Evolutionary conservation across 2,797 vertebrate species (phyloP).

Genomic region (Cuculus canorus): DNA sequence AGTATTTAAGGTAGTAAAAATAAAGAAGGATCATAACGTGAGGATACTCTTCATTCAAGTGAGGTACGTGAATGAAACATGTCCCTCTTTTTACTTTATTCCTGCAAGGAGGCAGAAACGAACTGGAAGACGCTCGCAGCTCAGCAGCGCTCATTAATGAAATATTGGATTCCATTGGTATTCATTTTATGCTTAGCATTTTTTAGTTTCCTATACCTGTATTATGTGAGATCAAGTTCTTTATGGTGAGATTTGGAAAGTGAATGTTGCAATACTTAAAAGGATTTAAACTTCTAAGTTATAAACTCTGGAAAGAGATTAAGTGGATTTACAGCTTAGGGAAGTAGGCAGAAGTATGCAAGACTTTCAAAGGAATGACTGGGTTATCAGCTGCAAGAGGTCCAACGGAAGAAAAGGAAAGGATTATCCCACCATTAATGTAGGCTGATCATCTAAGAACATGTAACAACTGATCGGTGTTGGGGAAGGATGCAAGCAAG

Average conservation of each 20-base stretch:
- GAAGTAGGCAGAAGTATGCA: slow-evolving; percentile 17
- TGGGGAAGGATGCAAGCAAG: background rate
- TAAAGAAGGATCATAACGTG: background rate
- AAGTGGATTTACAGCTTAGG: slow-evolving; percentile 19
- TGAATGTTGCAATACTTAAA: background rate
- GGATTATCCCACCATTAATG: background rate
- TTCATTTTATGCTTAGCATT: background rate
- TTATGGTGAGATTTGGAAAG: slow-evolving; percentile 24
- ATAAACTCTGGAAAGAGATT: slow-evolving; percentile 17
- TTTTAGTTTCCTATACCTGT: background rate
- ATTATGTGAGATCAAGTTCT: background rate
- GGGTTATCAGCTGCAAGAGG: background rate
- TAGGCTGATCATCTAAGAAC: background rate
- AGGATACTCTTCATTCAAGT: background rate
- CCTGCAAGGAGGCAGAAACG: background rate
- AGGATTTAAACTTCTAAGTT: slow-evolving; percentile 9
- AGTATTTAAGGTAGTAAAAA: background rate
- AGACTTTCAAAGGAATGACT: slow-evolving; percentile 6
- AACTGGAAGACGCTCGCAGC: background rate
- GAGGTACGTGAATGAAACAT: background rate
- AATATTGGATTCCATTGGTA: background rate
- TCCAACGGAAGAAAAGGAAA: background rate
- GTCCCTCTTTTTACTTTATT: background rate
- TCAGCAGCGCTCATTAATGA: slow-evolving; percentile 24
- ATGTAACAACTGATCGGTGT: background rate